Evolutionary conservation across 2,888 invertebrate genomes (phyloP), one percentile per base, ranked within the genome.

Genomic region (Leptinotarsa rubiginosa): DNA sequence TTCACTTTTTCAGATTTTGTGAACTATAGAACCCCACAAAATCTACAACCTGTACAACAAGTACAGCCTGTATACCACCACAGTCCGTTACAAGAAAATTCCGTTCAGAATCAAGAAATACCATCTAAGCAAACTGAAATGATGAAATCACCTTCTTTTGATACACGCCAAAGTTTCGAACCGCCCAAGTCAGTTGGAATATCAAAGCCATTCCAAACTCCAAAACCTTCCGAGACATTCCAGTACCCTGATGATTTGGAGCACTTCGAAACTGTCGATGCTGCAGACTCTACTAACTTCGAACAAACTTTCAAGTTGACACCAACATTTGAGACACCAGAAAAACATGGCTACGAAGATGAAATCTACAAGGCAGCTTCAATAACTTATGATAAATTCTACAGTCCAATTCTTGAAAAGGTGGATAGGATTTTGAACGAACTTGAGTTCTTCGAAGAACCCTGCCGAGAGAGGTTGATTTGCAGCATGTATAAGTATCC

Each of bases 401-500:
- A 96, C 87, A 94, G 94, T 16, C 92, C 93, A 0, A 92, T 96
- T 66, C 85, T 96, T 69, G 92, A 92, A n/a, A 92, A 93, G 83
- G 92, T 96, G 66, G 95, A 96, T 82, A 91, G 91, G 50, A 92
- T 95, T 70, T 90, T 96, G 77, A 88, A 88, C 31, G 93, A 93
- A 72, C 87, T 96, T 72, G 92, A 94, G 16, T 93, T 94, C 59
- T 86, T 86, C 1, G 94, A 94, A 15, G 92, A 93, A 78, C 90
- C 91, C 0, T 96, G 96, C 85, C 90, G 92, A 75, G 95, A 96
- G 85, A 89, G 95, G 75, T 91, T 96, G 0, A 92, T 96, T 2
- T 96, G 96, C 85, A 93, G 93, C 78, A 92, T 96, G 90, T 96
- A 96, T 88, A 94, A 93, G 83, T 94, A 94, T 85, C 96, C 96